Base-by-base conservation (phyloP, 2,797 vertebrate species). In the Streptopelia turtur region DNA sequence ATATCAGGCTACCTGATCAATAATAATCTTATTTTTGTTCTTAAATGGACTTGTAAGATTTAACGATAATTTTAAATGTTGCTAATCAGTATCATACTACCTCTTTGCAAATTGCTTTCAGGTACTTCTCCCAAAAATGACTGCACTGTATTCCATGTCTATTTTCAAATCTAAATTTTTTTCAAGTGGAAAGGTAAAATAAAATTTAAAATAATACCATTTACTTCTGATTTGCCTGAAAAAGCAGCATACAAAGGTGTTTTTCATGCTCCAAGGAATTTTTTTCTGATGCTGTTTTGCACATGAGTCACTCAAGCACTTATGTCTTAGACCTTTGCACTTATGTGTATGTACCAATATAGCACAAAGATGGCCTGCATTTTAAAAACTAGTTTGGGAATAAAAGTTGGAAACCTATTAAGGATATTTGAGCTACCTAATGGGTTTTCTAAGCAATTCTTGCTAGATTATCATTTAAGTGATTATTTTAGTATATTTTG, bases 81-180 rank as follows among this genome's bases (percentile, higher is more conserved):
- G 5, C 10, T 77, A 50, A 55, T 64, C 14, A 41, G 16, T 24
- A 52, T 56, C 21, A 9, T 59, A 28, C 16, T 11, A 49, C 6
- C 15, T 83, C 56, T 95, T 95, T 50, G 35, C 52, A 71, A 53
- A 90, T 7, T n/a, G 17, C 11, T 79, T 95, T 55, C 7, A 49
- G 56, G 61, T 66, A 59, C n/a, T 35, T 82, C 57, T 79, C 30
- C 12, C 5, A 15, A 11, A 75, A 72, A 66, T 53, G 9, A 28
- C 7, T 57, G 22, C 5, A 1, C 10, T 43, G 30, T 69, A 68
- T 43, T 77, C 13, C 12, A 8, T 77, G 28, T 5, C 37, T 53
- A 15, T 88, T 93, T 91, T 64, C 12, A 88, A 10, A 2, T 22
- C 8, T 31, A 43, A 87, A 59, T 24, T 9, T 24, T 77, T 45